Percentiles rank a stretch among this genome's conserved stretches.
These are phyloP conservation scores for Trichogramma pretiosum DNA, from an alignment of 1,140 invertebrate species.

Conservation along the genomic window DNA sequence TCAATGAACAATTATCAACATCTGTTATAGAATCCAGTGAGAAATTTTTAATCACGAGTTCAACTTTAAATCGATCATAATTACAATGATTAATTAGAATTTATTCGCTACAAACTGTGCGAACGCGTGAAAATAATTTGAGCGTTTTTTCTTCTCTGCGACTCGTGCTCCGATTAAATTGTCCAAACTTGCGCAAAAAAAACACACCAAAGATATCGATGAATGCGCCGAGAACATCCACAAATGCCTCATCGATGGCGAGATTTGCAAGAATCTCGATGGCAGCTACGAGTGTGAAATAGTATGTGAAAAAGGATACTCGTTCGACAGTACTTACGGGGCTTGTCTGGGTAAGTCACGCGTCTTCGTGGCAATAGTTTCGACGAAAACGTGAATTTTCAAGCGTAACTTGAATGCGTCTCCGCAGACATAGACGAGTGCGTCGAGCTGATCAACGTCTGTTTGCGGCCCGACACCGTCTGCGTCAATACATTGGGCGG, in stretches of 20 bases:
- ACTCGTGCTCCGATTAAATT: neutral
- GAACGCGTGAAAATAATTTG: too few species aligned
- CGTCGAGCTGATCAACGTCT: slow-evolving; percentile 24
- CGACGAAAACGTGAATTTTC: neutral
- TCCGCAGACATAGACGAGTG: slow-evolving; percentile 58
- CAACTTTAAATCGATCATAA: too few species aligned
- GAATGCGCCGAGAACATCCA: slow-evolving; percentile 45
- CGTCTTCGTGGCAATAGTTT: neutral
- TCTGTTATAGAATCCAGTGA: too few species aligned
- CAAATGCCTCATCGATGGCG: slow-evolving; percentile 35
- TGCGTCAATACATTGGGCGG: slow-evolving; percentile 46
- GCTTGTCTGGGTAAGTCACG: slow-evolving; percentile 42
- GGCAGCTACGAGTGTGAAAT: slow-evolving; percentile 48
- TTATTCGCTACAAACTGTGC: too few species aligned
- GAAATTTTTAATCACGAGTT: too few species aligned
- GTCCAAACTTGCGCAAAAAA: too few species aligned
- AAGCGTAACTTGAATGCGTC: too few species aligned
- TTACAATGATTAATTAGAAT: too few species aligned
- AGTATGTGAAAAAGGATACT: slow-evolving; percentile 60
- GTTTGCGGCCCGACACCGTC: slow-evolving; percentile 29
- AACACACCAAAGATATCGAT: slow-evolving; percentile 55
- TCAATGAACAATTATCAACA: too few species aligned
- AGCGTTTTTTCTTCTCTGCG: too few species aligned
- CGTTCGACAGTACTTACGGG: slow-evolving; percentile 46
- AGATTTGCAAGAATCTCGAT: slow-evolving; percentile 47